Conservation (phyloP, 2,888 invertebrate genomes). For the Tipula helvola region DNA sequence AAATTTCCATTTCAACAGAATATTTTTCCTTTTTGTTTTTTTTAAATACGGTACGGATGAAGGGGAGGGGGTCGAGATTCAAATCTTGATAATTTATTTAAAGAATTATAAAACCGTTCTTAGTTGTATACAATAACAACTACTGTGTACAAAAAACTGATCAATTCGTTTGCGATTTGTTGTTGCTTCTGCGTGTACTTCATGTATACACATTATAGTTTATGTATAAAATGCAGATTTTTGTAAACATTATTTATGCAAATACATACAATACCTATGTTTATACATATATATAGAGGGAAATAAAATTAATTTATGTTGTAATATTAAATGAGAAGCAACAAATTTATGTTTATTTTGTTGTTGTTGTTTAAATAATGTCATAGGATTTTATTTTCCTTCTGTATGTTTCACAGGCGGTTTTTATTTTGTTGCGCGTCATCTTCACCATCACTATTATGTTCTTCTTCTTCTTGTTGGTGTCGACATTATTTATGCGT, state of each 20-base stretch:
- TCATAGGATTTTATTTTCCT: not conserved
- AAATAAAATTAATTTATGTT: slow-evolving; percentile 4
- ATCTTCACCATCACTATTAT: not conserved
- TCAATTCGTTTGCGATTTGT: not conserved
- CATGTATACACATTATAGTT: not conserved
- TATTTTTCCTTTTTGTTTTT: not conserved
- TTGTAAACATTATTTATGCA: not conserved
- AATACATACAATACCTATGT: not conserved
- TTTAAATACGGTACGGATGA: not conserved
- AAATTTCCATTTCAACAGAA: not conserved
- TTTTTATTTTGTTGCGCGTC: not conserved
- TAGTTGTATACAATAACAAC: not conserved
- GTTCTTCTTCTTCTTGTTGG: not conserved
- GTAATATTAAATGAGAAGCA: not conserved
- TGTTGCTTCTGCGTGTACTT: not conserved
- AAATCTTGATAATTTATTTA: not conserved
- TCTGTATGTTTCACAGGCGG: not conserved
- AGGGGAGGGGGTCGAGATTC: not conserved
- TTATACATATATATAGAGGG: not conserved
- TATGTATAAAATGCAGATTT: not conserved
- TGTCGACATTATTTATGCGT: not conserved
- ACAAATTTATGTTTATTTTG: not conserved
- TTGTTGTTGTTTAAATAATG: not conserved
- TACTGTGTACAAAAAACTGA: not conserved
- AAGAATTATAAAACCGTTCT: not conserved